Evolutionary conservation across 2,113 vertebrate genomes (phyloP).

Genomic region (Entomyzon cyanotis): DNA sequence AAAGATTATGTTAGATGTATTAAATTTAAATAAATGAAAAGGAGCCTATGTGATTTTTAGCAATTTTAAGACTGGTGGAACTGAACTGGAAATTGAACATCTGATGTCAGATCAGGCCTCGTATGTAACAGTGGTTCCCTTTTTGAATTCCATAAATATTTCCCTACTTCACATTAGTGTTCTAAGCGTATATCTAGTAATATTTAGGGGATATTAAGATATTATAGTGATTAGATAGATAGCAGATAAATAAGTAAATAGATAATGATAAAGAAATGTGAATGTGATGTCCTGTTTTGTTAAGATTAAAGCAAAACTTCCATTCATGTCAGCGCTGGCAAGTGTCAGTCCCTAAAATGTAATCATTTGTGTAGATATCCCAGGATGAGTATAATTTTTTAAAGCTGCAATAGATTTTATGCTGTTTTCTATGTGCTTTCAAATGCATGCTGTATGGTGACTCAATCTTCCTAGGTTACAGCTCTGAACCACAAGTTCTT

Average conservation of each 20-base stretch:
- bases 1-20: background rate
- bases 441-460: background rate
- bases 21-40: background rate
- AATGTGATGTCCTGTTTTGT: background rate
- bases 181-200: background rate
- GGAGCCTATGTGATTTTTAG: background rate
- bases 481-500: slow-evolving; percentile 84
- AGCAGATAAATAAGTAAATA: background rate
- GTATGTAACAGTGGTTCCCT: background rate
- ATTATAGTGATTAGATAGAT: background rate
- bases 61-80: background rate
- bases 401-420: background rate
- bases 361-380: background rate
- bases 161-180: background rate
- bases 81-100: background rate
- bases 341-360: background rate
- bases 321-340: background rate
- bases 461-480: slow-evolving; percentile 73
- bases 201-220: background rate
- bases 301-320: background rate
- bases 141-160: background rate
- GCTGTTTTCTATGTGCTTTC: background rate
- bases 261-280: background rate
- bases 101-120: background rate
- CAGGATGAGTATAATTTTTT: background rate